Base-by-base conservation (phyloP, 2,888 invertebrate genomes). In the Stenodera caucasica region DNA sequence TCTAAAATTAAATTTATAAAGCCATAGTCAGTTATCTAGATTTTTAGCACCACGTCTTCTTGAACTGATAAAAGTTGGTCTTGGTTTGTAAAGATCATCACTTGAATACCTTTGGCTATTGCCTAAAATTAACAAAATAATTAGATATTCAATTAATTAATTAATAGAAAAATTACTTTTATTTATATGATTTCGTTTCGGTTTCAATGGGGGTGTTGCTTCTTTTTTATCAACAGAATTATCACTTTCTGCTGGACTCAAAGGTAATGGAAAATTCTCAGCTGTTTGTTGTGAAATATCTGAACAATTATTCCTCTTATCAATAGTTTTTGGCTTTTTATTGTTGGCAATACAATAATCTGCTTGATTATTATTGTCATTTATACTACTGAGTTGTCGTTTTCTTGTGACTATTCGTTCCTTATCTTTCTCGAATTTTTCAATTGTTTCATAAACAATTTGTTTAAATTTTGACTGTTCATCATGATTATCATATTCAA, bases 51-150 rank as follows among this genome's bases (percentile, higher is more conserved):
- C 65, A 62, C 82, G 75, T 64, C 85, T 82, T 66, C 84, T 81
- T 62, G 83, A 82, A 60, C 83, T 81, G 64, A 84, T 82, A 69
- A 87, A 81, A 40, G 84, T 73, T 45, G 86, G 86, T 67, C 88
- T 81, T 55, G 90, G 89, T 76, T 90, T 90, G 77, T 90, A 90
- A 59, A 90, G 81, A 80, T 90, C 90, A 70, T 88, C 88, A 69
- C 85, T 87, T 58, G 85, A 84, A 73, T 90, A 90, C 62, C 88
- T 82, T 75, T 89, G 86, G 29, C 58, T 64, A 33, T 57, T 65
- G n/a, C 15, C 63, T 63, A 49, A 2, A 32, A 57, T 23, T 57
- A 53, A 45, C 52, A 9, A 49, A 40, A 18, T 40, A 21, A 40
- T 14, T 18, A 37, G 37, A 15, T 6, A 6, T 6, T 12, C 4